These are phyloP conservation scores for Lymantria monacha DNA, from an alignment of 2,888 invertebrate species.

Conservation along the genomic window DNA sequence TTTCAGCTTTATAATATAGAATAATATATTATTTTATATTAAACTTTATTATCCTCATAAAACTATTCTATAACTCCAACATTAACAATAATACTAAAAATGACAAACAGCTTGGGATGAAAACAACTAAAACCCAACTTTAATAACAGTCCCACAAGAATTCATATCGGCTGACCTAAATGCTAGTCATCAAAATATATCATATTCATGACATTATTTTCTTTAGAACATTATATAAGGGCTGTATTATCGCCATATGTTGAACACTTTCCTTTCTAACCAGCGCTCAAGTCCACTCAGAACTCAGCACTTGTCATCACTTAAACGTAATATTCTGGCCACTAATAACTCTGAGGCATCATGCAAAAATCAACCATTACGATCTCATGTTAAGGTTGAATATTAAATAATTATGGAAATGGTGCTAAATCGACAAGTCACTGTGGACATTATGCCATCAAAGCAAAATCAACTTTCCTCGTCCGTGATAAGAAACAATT, in stretches of 20 bases:
- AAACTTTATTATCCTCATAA: neutral
- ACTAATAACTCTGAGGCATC: conserved; percentile 20
- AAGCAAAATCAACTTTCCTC: conserved; percentile 23
- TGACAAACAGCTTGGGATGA: neutral
- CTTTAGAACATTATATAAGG: conserved; percentile 22
- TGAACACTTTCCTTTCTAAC: conserved; percentile 20
- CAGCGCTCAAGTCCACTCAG: conserved; percentile 26
- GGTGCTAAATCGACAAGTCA: conserved; percentile 32
- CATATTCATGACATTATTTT: conserved; percentile 27
- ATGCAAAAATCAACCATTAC: conserved; percentile 12
- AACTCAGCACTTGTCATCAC: conserved; percentile 42
- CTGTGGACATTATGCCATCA: conserved; percentile 10
- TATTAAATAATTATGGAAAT: conserved; percentile 7
- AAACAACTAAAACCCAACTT: conserved; percentile 7
- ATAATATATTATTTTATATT: neutral
- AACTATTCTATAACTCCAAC: neutral
- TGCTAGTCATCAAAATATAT: conserved; percentile 19
- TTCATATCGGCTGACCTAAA: conserved; percentile 15
- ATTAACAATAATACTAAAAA: neutral
- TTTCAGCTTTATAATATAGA: too few species aligned
- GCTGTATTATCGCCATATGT: conserved; percentile 30
- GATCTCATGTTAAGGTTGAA: neutral
- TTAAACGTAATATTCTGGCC: conserved; percentile 38
- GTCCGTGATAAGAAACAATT: conserved; percentile 29
- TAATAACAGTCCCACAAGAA: conserved; percentile 18